These are phyloP conservation scores for Trinectes maculatus DNA, from an alignment of 2,113 vertebrate genomes.

Conservation along the genomic window DNA sequence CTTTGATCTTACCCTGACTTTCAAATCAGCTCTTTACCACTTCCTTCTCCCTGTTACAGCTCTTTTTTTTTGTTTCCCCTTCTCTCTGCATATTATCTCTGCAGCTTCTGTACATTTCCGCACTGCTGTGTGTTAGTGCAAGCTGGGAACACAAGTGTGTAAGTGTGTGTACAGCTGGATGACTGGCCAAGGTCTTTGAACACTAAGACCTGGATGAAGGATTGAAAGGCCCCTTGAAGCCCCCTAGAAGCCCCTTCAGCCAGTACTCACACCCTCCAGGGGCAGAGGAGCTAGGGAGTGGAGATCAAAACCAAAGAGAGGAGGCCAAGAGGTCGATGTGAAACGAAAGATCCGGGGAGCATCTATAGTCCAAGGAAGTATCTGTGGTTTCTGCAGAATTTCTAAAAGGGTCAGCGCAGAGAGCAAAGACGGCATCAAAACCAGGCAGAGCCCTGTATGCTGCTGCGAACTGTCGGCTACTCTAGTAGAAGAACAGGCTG, in stretches of 20 bases:
- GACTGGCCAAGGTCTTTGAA: slow-evolving; percentile 92
- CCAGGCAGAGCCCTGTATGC: slow-evolving; percentile 36
- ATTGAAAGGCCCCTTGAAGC: slow-evolving; percentile 86
- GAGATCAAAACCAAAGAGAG: slow-evolving; percentile 75
- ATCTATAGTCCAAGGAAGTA: slow-evolving; percentile 76
- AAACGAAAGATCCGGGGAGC: slow-evolving; percentile 71
- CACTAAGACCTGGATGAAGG: slow-evolving; percentile 97
- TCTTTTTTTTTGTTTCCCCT: slow-evolving; percentile 19
- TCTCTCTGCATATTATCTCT: slow-evolving; percentile 39
- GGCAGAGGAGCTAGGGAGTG: slow-evolving; percentile 66
- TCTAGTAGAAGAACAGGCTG: slow-evolving; percentile 35
- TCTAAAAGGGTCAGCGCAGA: slow-evolving; percentile 68
- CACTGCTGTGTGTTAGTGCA: slow-evolving; percentile 16
- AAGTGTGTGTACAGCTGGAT: slow-evolving; percentile 56
- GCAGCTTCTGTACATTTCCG: slow-evolving; percentile 47
- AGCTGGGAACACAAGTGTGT: not conserved
- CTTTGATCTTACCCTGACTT: slow-evolving; percentile 69
- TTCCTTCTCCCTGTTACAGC: slow-evolving; percentile 31
- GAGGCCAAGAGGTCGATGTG: slow-evolving; percentile 72
- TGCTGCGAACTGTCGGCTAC: slow-evolving; percentile 43
- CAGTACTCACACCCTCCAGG: slow-evolving; percentile 75
- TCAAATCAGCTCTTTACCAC: slow-evolving; percentile 44
- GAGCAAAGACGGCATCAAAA: slow-evolving; percentile 65
- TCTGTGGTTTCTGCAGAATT: slow-evolving; percentile 71
- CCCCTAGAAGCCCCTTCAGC: slow-evolving; percentile 84